Conservation (phyloP, 2,797 vertebrate species). For the Octomys mimax region DNA sequence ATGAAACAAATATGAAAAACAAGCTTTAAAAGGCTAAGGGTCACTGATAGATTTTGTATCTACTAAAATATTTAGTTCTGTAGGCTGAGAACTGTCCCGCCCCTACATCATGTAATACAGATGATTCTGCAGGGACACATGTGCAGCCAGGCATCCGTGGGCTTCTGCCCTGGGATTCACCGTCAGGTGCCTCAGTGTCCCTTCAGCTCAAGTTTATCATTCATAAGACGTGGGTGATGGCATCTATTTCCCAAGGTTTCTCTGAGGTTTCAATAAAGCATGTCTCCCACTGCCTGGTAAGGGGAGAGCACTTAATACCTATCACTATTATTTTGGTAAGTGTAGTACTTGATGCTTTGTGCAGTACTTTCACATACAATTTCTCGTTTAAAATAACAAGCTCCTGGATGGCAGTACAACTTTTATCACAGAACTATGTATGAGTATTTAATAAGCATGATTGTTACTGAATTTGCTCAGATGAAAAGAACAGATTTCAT, state of each 20-base stretch:
- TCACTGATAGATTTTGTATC: not conserved
- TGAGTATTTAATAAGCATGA: conserved; percentile 59
- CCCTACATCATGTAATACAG: not conserved
- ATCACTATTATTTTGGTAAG: conserved; percentile 20
- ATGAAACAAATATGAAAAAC: not conserved
- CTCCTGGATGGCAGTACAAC: conserved; percentile 6
- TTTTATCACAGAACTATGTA: conserved; percentile 57
- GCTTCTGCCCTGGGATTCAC: not conserved
- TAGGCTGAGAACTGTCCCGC: not conserved
- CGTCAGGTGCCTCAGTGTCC: not conserved
- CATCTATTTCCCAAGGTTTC: conserved; percentile 13
- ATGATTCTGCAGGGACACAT: no score
- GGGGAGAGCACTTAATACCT: conserved; percentile 25
- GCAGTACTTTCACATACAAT: conserved; percentile 26
- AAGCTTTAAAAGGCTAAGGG: not conserved
- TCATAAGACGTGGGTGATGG: not conserved
- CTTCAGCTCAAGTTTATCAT: conserved; percentile 11
- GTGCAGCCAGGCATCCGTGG: not conserved
- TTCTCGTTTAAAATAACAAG: conserved; percentile 57
- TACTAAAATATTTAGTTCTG: not conserved
- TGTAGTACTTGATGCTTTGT: conserved; percentile 38
- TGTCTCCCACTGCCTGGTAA: not conserved
- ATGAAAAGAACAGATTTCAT: conserved; percentile 42
- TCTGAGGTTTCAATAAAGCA: conserved; percentile 34
- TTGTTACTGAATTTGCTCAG: conserved; percentile 35